Evolutionary conservation across 2,888 invertebrate genomes (phyloP).

Genomic region (Eristalinus sepulchralis): DNA sequence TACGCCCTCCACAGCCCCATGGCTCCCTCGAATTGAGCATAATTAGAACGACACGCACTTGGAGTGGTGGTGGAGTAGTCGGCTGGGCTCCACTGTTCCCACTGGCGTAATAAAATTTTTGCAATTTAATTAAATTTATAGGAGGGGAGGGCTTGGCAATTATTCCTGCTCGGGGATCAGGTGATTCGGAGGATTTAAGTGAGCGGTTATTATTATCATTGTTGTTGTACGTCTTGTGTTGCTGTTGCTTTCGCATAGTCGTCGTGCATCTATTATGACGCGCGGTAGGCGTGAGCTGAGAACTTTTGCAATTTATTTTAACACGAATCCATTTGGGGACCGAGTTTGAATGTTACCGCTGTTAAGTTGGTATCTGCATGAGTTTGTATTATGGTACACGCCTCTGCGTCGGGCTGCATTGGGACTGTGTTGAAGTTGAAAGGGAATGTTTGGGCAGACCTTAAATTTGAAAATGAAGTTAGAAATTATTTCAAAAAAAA

Average conservation of each 20-base stretch:
- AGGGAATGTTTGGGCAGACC: slow-evolving; percentile 14
- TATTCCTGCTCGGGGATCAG: slow-evolving; percentile 62
- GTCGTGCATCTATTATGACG: slow-evolving; percentile 42
- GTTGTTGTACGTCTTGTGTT: slow-evolving; percentile 30
- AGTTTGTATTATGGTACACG: background rate
- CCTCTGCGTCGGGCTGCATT: background rate
- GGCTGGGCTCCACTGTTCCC: slow-evolving; percentile 30
- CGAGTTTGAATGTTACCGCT: background rate
- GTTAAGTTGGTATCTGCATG: background rate
- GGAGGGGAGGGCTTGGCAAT: slow-evolving; percentile 50
- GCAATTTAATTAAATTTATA: slow-evolving; percentile 70
- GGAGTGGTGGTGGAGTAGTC: background rate
- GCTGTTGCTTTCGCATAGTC: background rate
- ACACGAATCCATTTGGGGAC: slow-evolving; percentile 53
- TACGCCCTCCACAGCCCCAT: background rate
- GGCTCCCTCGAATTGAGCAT: slow-evolving; percentile 21
- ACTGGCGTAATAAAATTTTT: slow-evolving; percentile 61
- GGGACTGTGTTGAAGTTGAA: slow-evolving; percentile 3
- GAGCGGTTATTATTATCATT: slow-evolving; percentile 68
- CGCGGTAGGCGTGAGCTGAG: slow-evolving; percentile 27
- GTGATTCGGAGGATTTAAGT: slow-evolving; percentile 68
- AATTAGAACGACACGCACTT: slow-evolving; percentile 55
- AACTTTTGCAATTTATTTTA: slow-evolving; percentile 60
- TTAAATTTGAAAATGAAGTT: slow-evolving; percentile 8
- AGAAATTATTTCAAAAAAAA: background rate